Evolutionary conservation across 2,888 invertebrate species (phyloP), one percentile per base, ranked within the genome.

Genomic region (Lamellibrachia columna): DNA sequence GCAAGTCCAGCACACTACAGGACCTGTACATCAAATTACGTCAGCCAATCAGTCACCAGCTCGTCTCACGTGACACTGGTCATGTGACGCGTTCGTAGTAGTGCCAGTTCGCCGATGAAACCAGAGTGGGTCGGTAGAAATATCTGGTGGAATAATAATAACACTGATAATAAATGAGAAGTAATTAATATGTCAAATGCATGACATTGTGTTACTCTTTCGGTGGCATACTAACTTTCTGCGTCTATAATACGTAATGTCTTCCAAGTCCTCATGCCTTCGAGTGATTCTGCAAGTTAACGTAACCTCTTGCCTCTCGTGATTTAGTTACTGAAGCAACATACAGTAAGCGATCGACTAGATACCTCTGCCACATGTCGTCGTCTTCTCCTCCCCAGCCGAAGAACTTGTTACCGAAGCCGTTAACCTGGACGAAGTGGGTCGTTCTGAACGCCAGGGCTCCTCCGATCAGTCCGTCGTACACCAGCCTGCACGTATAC

Each of bases 371-470:
- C 90, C 91, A 92, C 92, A 93, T 92, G 92, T 93, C 93, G 90
- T 93, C 93, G 40, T 93, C 93, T 58, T 93, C 93, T 28, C 93
- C 93, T 11, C 93, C 93, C 93, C 93, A 93, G 15, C 93, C 93
- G 53, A 92, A 93, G 55, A 90, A 93, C 53, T 53, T 52, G 55
- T 93, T 93, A 4, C 93, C 92, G 91, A 92, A 93, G n/a, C 93
- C 93, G 90, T 93, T 93, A 15, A 93, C 58, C 22, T 6, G 90
- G 40, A 58, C 75, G 90, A 93, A 93, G n/a, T 93, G 93, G 40
- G 60, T 28, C 60, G 40, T 8, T 2, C 28, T 93, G 91, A 93
- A 93, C 28, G 90, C 93, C 22, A 93, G 93, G 22, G 91, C 93
- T 7, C 93, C 93, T 22, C 93, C 93, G 58, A 93, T 93, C 15